phyloP scores from a whole-genome alignment of 2,113 vertebrate genomes.

The Mormyrus lacerda region DNA sequence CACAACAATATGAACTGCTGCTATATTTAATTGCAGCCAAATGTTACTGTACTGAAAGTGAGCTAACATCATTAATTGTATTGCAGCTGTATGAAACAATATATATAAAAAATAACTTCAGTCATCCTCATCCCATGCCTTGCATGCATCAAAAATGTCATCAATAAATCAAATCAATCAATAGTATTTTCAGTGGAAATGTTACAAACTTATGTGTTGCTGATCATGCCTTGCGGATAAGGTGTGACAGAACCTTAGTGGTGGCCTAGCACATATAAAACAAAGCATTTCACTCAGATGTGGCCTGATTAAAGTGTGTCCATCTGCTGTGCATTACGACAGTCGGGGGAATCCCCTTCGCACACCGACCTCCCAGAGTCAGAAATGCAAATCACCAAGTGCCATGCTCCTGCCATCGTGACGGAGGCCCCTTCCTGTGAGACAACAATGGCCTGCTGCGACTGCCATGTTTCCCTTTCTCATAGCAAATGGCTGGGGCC shows the following conservation, averaged over 20 bases:
- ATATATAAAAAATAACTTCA: not conserved
- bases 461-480: slow-evolving; percentile 67
- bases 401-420: slow-evolving; percentile 62
- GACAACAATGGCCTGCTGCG: slow-evolving; percentile 70
- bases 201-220: not conserved
- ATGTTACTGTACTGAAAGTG: not conserved
- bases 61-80: not conserved
- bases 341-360: slow-evolving; percentile 33
- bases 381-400: slow-evolving; percentile 66
- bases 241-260: not conserved
- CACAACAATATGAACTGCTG: not conserved
- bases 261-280: not conserved
- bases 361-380: slow-evolving; percentile 17
- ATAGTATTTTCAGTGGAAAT: not conserved
- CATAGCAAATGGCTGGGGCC: slow-evolving; percentile 72
- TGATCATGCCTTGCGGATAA: not conserved
- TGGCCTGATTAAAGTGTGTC: slow-evolving; percentile 72
- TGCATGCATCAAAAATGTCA: not conserved
- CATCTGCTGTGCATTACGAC: slow-evolving; percentile 71
- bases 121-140: not conserved
- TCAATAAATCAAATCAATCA: not conserved
- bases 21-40: not conserved
- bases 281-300: not conserved
- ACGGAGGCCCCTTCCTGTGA: slow-evolving; percentile 70
- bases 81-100: not conserved